Conservation (phyloP, 2,113 vertebrate species). For the Leuciscus idus region DNA sequence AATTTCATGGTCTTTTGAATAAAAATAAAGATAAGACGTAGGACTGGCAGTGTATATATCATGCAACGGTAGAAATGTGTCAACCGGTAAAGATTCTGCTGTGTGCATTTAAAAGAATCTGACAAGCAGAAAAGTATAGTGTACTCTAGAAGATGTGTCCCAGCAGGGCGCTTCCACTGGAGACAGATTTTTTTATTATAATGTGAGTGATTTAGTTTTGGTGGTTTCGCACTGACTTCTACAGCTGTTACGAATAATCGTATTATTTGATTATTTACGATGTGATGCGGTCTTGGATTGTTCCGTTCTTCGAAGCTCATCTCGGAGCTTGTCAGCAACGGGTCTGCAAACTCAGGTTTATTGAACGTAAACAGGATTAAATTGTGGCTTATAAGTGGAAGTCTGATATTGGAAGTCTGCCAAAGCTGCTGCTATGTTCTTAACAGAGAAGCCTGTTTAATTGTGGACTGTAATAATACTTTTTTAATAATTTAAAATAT, state of each 20-base stretch:
- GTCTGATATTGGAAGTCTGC: not conserved
- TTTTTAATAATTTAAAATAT: not conserved
- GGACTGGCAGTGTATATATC: not conserved
- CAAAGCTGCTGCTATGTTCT: not conserved
- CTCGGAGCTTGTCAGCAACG: not conserved
- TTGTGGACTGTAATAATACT: not conserved
- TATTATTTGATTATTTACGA: not conserved
- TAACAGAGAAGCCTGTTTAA: not conserved
- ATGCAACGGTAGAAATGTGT: not conserved
- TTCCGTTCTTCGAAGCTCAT: not conserved
- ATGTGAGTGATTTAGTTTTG: not conserved
- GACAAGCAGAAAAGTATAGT: not conserved
- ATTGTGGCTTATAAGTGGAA: not conserved
- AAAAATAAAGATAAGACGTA: not conserved
- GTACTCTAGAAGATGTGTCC: not conserved
- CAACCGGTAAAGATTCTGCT: not conserved
- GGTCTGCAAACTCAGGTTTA: not conserved
- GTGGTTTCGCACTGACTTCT: not conserved
- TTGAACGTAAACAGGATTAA: not conserved
- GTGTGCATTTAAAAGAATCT: conserved; percentile 4
- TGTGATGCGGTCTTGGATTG: not conserved
- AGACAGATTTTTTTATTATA: not conserved
- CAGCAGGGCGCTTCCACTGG: not conserved
- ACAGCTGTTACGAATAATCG: not conserved
- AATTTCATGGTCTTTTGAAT: conserved; percentile 22